Base-by-base conservation (phyloP, 2,888 invertebrate genomes). In the Acrobeloides nanus region DNA sequence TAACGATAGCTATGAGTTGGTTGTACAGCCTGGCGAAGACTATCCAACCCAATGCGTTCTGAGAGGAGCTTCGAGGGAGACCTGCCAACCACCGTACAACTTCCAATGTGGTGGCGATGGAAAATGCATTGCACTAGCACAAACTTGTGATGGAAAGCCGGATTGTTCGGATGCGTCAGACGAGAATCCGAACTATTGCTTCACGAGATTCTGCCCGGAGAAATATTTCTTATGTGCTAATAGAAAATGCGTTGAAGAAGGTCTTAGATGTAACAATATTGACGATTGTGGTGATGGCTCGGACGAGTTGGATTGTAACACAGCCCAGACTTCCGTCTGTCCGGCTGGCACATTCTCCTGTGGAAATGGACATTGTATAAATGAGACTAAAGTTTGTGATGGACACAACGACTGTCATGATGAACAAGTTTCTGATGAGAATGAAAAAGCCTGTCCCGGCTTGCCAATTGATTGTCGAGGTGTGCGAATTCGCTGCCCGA, bases 121-220 rank as follows among this genome's bases (percentile, higher is more conserved):
- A 7, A 51, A 53, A 10, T 95, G 95, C 74, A 85, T 95, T 62
- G 86, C 88, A 67, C 83, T 87, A 73, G 85, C 87, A 0, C 92
- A 89, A 87, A 70, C 74, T 29, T 76, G 75, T 56, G 74, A 75
- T 44, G 87, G 89, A 70, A 89, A 92, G 74, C 87, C 89, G 66
- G 92, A 95, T 74, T 95, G 95, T 73, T 86, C 87, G 0, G 92
- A 93, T 73, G 90, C 89, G 7, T 87, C 88, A 3, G 95, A 97
- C 70, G 95, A 97, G 73, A 87, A 89, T 38, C 49, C 57, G 21
- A 68, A 71, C 49, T 70, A 26, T 31, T 46, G 46, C 4, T 47
- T 65, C 53, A 68, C 70, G 8, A 64, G 73, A 4, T 48, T 63
- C 25, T 73, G 73, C 34, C 73, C 73, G 21, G 68, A 66, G 41